A percentile compares a stretch with the other conserved stretches of the same genome.
Evolutionary conservation across 2,888 invertebrate genomes (phyloP).

Genomic region (Lasioglossum figueresi): DNA sequence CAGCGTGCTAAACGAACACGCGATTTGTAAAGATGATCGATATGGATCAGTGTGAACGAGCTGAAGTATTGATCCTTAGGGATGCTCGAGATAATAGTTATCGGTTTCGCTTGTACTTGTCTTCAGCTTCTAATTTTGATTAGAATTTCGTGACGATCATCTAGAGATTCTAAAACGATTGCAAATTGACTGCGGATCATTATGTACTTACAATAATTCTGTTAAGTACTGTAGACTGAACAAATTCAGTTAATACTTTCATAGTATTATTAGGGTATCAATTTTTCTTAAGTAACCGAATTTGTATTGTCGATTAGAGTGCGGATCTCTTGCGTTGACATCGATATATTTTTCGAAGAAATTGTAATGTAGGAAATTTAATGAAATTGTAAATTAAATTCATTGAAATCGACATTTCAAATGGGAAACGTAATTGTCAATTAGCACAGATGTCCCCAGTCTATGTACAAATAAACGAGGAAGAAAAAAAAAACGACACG

Average conservation of each 20-base stretch:
- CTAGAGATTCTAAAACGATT: too few species aligned
- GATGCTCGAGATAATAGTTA: background rate
- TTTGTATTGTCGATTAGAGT: background rate
- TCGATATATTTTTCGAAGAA: background rate
- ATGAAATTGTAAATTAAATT: background rate
- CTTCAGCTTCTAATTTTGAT: background rate
- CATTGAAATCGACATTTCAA: background rate
- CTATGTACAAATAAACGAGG: background rate
- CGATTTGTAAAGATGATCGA: conserved; percentile 30
- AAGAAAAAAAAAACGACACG: background rate
- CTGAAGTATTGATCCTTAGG: conserved; percentile 6
- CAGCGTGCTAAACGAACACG: conserved; percentile 31
- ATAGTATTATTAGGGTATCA: background rate
- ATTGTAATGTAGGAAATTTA: background rate
- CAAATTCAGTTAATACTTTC: background rate
- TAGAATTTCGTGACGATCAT: background rate
- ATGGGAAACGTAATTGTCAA: background rate
- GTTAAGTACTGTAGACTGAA: background rate
- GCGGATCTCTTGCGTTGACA: background rate
- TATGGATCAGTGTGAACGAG: conserved; percentile 25
- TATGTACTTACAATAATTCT: background rate
- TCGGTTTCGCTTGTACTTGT: background rate
- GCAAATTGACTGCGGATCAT: too few species aligned
- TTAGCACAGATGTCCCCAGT: background rate
- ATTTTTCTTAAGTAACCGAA: background rate